Evolutionary conservation across 1,140 invertebrate genomes (phyloP), one percentile per base, ranked within the genome.

Genomic region (Hormaphis cornu): DNA sequence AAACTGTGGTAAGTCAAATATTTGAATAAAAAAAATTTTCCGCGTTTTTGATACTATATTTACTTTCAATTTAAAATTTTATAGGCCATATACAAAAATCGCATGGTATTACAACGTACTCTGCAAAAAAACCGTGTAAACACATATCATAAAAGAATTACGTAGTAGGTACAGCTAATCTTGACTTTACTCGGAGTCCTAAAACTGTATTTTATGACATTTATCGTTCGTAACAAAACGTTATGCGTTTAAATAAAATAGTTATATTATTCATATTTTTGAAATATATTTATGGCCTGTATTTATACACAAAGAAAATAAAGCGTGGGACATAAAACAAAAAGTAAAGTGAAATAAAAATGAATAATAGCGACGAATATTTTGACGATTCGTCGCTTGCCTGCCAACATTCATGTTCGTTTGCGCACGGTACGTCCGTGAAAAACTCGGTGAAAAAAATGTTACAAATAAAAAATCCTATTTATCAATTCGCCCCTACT

Each of bases 311-410:
- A n/a, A 58, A 58, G 54, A 56, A 58, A 58, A 58, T 58, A n/a
- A 24, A 58, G 54, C n/a, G 20, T 24, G 20, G 54, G 9, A 37
- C 22, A 37, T 40, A 40, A 40, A 58, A 58, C 54, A 58, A 58
- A 58, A 58, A n/a, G 12, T 14, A 5, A 24, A 58, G 54, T 9
- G 10, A 40, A 58, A 58, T 40, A 58, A 58, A 58, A 58, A 58
- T 58, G 33, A 58, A 58, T 58, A 58, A 58, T 58, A 58, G 54
- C 54, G 10, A 40, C 8, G 33, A 40, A 40, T 58, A 40, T 58
- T 58, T 58, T 58, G 54, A 58, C 54, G 40, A 58, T 40, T 58
- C 54, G 54, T 58, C 54, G 54, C 14, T 58, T 58, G 54, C 54
- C 35, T 58, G 54, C 54, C 54, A n/a, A n/a, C n/a, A 58, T 58